Percentiles rank a stretch among this genome's conserved stretches.
Conservation (phyloP, 2,797 vertebrate genomes). For the Petrocephalus sullivani region DNA sequence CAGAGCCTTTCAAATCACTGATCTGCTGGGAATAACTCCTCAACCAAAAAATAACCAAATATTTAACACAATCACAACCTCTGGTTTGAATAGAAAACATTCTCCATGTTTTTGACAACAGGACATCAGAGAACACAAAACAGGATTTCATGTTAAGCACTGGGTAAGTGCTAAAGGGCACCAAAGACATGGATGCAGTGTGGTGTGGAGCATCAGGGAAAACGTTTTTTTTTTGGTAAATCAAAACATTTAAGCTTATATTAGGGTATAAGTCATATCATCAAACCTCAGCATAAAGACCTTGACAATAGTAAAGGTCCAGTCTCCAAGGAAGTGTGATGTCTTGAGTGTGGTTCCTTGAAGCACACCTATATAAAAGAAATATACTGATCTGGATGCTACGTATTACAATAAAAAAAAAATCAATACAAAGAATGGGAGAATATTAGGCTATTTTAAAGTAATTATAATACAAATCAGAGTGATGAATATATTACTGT, state of each 20-base stretch:
- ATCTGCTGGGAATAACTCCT: neutral
- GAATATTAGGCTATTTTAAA: neutral
- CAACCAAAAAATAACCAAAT: neutral
- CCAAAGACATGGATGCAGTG: neutral
- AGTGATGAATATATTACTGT: neutral
- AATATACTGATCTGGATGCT: neutral
- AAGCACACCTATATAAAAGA: neutral
- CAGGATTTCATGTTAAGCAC: neutral
- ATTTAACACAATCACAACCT: neutral
- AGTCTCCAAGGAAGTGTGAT: neutral
- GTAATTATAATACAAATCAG: neutral
- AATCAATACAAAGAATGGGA: neutral
- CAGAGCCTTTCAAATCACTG: neutral
- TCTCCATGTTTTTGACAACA: neutral
- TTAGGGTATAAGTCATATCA: neutral
- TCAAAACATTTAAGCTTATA: neutral
- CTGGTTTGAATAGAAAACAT: neutral
- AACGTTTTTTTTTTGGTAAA: neutral
- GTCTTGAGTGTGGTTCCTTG: neutral
- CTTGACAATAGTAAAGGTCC: neutral
- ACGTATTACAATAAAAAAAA: neutral
- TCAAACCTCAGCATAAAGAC: neutral
- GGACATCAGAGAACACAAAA: neutral
- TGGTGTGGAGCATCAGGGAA: neutral
- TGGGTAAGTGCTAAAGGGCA: neutral